Conservation (phyloP, 2,888 invertebrate species). For the Polydrusus pterygomalis region DNA sequence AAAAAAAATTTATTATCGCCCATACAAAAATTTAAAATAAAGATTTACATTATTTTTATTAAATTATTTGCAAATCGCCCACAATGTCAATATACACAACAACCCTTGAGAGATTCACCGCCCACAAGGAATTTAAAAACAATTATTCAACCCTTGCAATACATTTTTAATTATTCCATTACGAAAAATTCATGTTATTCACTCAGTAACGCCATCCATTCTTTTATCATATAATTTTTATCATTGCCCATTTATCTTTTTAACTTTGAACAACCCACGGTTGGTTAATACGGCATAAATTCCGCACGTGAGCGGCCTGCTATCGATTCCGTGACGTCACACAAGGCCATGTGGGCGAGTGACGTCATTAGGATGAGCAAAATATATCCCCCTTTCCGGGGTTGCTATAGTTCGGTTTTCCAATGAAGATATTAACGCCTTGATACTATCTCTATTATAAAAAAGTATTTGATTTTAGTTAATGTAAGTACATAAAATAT, state of each 20-base stretch:
- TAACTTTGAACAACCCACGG: constrained; percentile 33
- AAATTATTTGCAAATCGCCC: too few relatives aligned
- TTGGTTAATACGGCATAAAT: constrained; percentile 32
- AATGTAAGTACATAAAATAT: too few relatives aligned
- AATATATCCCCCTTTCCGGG: constrained; percentile 26
- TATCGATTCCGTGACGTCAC: constrained; percentile 52
- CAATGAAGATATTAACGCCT: not conserved
- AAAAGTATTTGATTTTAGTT: too few relatives aligned
- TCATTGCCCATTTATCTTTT: constrained; percentile 11
- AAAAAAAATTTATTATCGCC: too few relatives aligned
- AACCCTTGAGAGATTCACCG: too few relatives aligned
- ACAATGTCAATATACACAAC: too few relatives aligned
- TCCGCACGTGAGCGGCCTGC: constrained; percentile 44
- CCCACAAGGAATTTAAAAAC: too few relatives aligned
- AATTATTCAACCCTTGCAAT: not conserved
- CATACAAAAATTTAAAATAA: too few relatives aligned
- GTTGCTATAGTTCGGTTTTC: constrained; percentile 24
- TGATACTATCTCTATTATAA: too few relatives aligned
- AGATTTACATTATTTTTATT: too few relatives aligned
- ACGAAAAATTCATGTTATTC: not conserved
- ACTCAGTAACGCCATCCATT: not conserved
- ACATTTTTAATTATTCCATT: not conserved
- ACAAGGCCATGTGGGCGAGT: constrained; percentile 51
- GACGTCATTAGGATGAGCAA: constrained; percentile 39
- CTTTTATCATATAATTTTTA: constrained; percentile 3